Percentiles rank a stretch among this genome's conserved stretches.
Evolutionary conservation across 2,888 invertebrate genomes (phyloP).

Genomic region (Priocnemis perturbator): DNA sequence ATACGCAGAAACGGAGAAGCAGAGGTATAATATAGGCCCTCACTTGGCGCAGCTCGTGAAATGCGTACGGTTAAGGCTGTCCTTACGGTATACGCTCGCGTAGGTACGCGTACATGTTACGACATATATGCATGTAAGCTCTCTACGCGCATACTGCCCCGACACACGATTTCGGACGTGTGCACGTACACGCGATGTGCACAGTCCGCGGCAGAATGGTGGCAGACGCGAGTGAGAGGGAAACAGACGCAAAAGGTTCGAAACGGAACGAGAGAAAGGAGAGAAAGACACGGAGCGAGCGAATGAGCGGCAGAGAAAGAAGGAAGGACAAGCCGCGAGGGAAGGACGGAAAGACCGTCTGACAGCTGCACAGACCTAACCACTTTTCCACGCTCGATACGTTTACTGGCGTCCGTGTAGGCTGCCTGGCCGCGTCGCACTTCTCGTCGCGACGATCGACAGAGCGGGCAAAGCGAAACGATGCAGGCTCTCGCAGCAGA

Average conservation of each 20-base stretch:
- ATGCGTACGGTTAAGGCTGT: conserved; percentile 24
- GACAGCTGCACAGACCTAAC: conserved; percentile 49
- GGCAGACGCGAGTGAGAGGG: neutral
- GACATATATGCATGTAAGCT: no score
- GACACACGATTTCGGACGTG: no score
- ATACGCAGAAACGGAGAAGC: neutral
- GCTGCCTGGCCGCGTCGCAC: conserved; percentile 22
- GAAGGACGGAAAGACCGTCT: conserved; percentile 39
- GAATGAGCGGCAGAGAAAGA: conserved; percentile 17
- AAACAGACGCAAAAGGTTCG: neutral
- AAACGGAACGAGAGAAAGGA: conserved; percentile 13
- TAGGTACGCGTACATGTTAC: conserved; percentile 7
- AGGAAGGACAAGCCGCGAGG: conserved; percentile 31
- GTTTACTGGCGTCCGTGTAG: conserved; percentile 8
- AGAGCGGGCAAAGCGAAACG: conserved; percentile 22
- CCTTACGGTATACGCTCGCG: conserved; percentile 30
- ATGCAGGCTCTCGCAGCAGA: no score
- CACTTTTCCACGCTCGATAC: conserved; percentile 43
- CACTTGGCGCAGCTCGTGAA: conserved; percentile 25
- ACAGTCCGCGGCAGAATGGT: neutral
- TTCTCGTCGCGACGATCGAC: conserved; percentile 26
- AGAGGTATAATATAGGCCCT: conserved; percentile 4
- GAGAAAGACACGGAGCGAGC: conserved; percentile 19
- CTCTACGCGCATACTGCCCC: no score
- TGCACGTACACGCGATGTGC: neutral